phyloP scores from a whole-genome alignment of 2,113 vertebrate genomes.

The Sapajus apella region DNA sequence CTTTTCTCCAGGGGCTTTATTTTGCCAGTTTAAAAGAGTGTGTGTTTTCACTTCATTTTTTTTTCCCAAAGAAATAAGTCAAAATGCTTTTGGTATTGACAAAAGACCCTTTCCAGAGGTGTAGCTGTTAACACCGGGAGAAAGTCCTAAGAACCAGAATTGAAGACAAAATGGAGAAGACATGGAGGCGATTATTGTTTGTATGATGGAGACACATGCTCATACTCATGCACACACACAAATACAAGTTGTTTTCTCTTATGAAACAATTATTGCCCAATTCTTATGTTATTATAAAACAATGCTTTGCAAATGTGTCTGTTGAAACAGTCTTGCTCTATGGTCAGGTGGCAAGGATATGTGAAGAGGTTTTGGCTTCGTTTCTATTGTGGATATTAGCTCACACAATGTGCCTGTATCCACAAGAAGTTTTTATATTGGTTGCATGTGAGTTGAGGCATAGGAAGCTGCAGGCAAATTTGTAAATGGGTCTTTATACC shows the following conservation, averaged over 20 bases:
- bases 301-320: not conserved
- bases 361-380: not conserved
- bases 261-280: not conserved
- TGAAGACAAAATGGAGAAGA: not conserved
- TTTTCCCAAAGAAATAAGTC: slow-evolving; percentile 18
- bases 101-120: slow-evolving; percentile 80
- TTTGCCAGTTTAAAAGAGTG: slow-evolving; percentile 61
- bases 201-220: not conserved
- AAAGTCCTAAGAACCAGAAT: not conserved
- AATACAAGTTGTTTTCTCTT: not conserved
- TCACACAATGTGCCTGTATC: fast-evolving
- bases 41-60: slow-evolving; percentile 47
- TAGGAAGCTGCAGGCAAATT: not conserved
- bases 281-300: not conserved
- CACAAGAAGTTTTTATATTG: too few species aligned
- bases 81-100: slow-evolving; percentile 60
- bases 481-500: not conserved
- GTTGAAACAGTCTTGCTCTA: fast-evolving
- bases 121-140: slow-evolving; percentile 1
- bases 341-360: not conserved
- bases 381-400: not conserved
- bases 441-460: not conserved
- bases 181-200: not conserved
- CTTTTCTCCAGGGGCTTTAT: slow-evolving; percentile 71
- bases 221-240: not conserved